Percentiles rank a stretch among this genome's conserved stretches.
Evolutionary conservation across 2,797 vertebrate genomes (phyloP).

Genomic region (Apodemus agrarius): DNA sequence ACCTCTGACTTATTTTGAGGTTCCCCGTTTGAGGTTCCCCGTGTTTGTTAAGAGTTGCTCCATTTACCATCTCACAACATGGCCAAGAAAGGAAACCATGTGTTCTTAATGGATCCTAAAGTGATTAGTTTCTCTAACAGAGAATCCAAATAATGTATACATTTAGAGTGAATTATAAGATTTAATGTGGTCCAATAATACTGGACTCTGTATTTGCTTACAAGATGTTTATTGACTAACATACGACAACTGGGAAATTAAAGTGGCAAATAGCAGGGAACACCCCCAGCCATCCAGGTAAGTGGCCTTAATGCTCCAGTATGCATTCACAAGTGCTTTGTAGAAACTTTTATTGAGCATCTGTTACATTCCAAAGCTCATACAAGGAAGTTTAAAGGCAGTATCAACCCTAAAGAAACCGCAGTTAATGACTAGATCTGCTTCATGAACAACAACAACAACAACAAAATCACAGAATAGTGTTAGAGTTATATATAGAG

Average conservation of each 20-base stretch:
- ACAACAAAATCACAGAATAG: neutral
- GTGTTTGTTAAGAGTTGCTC: neutral
- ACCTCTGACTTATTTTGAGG: neutral
- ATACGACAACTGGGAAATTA: neutral
- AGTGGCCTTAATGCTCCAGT: neutral
- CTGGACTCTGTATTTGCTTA: conserved; percentile 3
- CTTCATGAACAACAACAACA: conserved; percentile 6
- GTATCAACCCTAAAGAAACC: neutral
- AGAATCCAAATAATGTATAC: neutral
- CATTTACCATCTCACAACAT: neutral
- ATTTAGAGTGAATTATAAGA: conserved; percentile 35
- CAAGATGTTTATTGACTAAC: neutral
- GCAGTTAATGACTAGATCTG: neutral
- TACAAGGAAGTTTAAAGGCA: conserved; percentile 31
- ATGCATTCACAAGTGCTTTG: neutral
- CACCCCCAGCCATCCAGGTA: neutral
- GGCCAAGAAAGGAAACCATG: neutral
- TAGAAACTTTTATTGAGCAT: conserved; percentile 30
- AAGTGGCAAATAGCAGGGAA: neutral
- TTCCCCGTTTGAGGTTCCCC: neutral
- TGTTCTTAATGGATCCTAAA: conserved; percentile 24
- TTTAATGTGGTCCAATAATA: neutral
- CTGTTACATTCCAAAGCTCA: neutral
- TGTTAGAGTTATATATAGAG: neutral
- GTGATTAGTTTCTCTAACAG: neutral